phyloP scores from a whole-genome alignment of 2,888 invertebrate genomes.

The Craniophora ligustri region DNA sequence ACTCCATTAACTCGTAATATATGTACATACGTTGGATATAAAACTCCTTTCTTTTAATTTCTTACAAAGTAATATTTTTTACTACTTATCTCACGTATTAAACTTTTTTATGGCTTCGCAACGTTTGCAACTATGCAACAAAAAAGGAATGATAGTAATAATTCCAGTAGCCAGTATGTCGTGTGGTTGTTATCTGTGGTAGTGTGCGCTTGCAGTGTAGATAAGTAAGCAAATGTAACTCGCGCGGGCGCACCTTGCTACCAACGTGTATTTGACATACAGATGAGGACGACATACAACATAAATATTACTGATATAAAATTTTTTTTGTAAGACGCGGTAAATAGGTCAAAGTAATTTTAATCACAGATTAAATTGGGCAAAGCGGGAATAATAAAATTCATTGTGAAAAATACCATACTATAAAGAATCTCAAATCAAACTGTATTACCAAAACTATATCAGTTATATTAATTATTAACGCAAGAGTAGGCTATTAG shows the following conservation, averaged over 20 bases:
- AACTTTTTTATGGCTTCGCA: conserved; percentile 1
- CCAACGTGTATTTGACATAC: conserved; percentile 28
- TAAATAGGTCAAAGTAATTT: too few species aligned
- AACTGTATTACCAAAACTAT: too few species aligned
- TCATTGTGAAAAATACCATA: too few species aligned
- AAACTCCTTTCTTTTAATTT: neutral
- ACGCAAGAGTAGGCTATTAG: too few species aligned
- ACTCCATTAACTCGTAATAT: neutral
- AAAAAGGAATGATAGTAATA: conserved; percentile 10
- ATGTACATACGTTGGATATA: neutral
- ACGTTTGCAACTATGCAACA: neutral
- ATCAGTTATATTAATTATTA: too few species aligned
- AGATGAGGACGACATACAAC: neutral
- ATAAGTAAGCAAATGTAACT: conserved; percentile 53
- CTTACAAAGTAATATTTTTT: neutral
- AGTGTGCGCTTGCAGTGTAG: conserved; percentile 28
- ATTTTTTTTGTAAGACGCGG: too few species aligned
- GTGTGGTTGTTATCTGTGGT: conserved; percentile 35
- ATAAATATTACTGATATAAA: neutral
- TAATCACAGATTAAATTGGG: too few species aligned
- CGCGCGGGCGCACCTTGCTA: conserved; percentile 35
- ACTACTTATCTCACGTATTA: conserved; percentile 5
- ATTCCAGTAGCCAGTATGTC: conserved; percentile 40
- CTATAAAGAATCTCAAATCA: too few species aligned
- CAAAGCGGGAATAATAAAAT: too few species aligned